Percentiles rank a stretch among this genome's conserved stretches.
phyloP scores from a whole-genome alignment of 2,888 invertebrate species.

The Agrochola lychnidis region DNA sequence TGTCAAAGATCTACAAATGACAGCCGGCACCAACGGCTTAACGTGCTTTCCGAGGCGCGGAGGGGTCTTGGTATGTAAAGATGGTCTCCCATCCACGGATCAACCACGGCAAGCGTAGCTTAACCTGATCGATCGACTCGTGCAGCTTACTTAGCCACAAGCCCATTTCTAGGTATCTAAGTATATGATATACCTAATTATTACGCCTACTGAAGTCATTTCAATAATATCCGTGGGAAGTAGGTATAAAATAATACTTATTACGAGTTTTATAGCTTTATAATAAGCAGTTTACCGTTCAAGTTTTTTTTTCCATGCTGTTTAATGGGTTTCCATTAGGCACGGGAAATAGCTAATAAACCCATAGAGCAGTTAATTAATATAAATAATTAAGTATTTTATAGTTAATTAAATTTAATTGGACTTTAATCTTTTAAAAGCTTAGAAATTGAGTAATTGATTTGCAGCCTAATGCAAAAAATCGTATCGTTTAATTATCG shows the following conservation, averaged over 20 bases:
- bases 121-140: too few relatives aligned
- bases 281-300: slow-evolving; percentile 20
- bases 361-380: not conserved
- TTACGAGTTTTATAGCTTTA: slow-evolving; percentile 14
- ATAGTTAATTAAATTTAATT: not conserved
- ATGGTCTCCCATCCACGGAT: too few relatives aligned
- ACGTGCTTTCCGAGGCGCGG: too few relatives aligned
- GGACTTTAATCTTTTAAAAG: too few relatives aligned
- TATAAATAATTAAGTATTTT: too few relatives aligned
- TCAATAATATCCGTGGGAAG: slow-evolving; percentile 34
- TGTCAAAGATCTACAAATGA: too few relatives aligned
- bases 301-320: not conserved
- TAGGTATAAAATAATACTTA: not conserved
- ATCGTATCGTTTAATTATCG: not conserved
- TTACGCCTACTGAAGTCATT: slow-evolving; percentile 18
- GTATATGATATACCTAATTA: not conserved
- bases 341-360: slow-evolving; percentile 1
- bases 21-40: too few relatives aligned
- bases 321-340: slow-evolving; percentile 13
- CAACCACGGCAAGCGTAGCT: too few relatives aligned
- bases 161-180: too few relatives aligned
- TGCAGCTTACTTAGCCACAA: too few relatives aligned
- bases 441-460: not conserved
- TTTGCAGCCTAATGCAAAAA: not conserved
- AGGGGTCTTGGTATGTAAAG: too few relatives aligned